Base-by-base conservation (phyloP, 2,797 vertebrate species). In the Tolypeutes matacus region DNA sequence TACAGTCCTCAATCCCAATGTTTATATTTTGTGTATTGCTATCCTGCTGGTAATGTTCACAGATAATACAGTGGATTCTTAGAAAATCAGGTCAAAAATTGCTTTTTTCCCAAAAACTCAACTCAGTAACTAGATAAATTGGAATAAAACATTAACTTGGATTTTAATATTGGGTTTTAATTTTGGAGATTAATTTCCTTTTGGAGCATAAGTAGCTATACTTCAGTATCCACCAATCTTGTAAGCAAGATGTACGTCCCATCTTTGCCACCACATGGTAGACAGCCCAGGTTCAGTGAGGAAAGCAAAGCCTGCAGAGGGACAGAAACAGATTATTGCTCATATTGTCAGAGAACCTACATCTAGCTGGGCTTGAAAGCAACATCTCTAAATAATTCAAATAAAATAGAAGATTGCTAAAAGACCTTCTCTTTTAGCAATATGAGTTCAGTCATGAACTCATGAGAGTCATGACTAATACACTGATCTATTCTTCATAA, bases 151-250 rank as follows among this genome's bases (percentile, higher is more conserved):
- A 46, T 21, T 53, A 4, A 27, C 73, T 91, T 95, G 84, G 20
- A 53, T 85, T 91, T 91, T 73, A 75, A 86, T 42, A 78, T 51
- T 67, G 13, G 3, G 53, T 89, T 93, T 95, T 95, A 89, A 89
- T 77, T 69, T 91, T 92, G 9, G 15, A 65, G 31, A 7, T 42
- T 81, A 89, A 51, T 21, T 89, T 75, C 14, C 58, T 83, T 67
- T 58, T 12, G 36, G 25, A 83, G 15, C 6, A 80, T 8, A 84
- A 49, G 46, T 36, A 78, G 31, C 27, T 36, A 78, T 73, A 67
- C 7, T 72, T 13, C 4, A 42, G 25, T 18, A 72, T 53, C 31
- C 12, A 67, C 23, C 56, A 65, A 86, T 7, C 39, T 46, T 84
- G 14, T 64, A 85, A 36, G 14, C 25, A 82, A 7, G 17, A 39